These are phyloP conservation scores for Smithornis capensis DNA, from an alignment of 2,113 vertebrate species.

Conservation along the genomic window DNA sequence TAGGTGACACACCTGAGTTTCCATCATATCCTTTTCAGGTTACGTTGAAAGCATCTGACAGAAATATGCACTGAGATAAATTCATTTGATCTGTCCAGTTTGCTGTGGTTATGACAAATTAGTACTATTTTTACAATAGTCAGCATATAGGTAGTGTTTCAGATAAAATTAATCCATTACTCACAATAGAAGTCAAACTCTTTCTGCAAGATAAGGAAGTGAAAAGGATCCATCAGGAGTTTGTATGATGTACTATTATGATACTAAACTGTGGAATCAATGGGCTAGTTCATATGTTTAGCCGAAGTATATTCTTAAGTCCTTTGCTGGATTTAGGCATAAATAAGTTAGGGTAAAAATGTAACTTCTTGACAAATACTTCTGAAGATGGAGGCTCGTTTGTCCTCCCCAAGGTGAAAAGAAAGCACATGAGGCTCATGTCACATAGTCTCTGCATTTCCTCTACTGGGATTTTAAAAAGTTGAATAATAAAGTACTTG, in stretches of 20 bases:
- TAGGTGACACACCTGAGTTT: constrained; percentile 12
- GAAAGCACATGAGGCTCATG: neutral
- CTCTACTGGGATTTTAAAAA: neutral
- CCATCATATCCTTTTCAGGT: neutral
- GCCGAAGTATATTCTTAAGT: neutral
- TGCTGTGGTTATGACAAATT: neutral
- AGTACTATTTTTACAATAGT: neutral
- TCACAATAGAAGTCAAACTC: neutral
- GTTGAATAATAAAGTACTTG: neutral
- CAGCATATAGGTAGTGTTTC: neutral
- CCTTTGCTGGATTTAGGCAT: neutral
- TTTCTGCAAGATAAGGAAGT: neutral
- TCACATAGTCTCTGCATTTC: neutral
- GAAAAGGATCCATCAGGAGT: neutral
- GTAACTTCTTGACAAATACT: neutral
- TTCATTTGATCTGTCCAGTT: neutral
- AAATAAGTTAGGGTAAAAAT: constrained; percentile 17
- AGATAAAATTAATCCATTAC: neutral
- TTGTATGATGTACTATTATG: neutral
- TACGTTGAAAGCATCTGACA: neutral
- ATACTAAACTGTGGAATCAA: neutral
- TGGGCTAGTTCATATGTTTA: neutral
- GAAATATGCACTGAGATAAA: neutral
- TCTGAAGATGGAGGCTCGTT: neutral
- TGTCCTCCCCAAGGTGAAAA: neutral